Percentiles rank a stretch among this genome's conserved stretches.
These are phyloP conservation scores for Nephila pilipes DNA, from an alignment of 1,140 invertebrate species.

Conservation along the genomic window DNA sequence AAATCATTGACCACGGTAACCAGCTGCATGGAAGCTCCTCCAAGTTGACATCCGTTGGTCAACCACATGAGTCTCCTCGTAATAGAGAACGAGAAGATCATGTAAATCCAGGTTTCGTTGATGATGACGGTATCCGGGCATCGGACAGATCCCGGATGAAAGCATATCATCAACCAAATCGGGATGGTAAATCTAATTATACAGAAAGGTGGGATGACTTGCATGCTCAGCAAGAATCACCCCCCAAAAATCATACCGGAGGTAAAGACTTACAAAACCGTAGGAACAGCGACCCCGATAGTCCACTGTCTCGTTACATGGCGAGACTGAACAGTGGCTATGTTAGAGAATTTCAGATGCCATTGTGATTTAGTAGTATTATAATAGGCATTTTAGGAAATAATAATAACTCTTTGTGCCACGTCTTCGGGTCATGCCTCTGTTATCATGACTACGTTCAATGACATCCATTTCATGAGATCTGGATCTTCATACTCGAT, in stretches of 20 bases:
- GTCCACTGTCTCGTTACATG: conserved; percentile 67
- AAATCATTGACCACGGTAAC: conserved; percentile 51
- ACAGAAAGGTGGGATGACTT: conserved; percentile 58
- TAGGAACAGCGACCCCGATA: conserved; percentile 55
- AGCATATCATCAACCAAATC: conserved; percentile 14
- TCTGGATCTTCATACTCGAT: neutral
- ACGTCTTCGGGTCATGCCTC: conserved; percentile 45
- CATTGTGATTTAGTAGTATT: conserved; percentile 86
- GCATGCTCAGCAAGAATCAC: neutral
- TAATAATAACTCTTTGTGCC: conserved; percentile 31
- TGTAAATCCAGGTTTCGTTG: conserved; percentile 67
- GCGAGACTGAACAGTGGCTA: conserved; percentile 73
- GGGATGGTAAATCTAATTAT: conserved; percentile 12
- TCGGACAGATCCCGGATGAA: conserved; percentile 47
- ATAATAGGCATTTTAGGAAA: conserved; percentile 42
- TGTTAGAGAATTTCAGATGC: conserved; percentile 81
- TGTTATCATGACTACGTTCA: neutral
- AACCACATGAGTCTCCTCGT: conserved; percentile 52
- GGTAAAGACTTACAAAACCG: conserved; percentile 30
- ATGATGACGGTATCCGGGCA: conserved; percentile 49
- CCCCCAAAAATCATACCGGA: neutral
- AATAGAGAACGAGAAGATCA: conserved; percentile 61
- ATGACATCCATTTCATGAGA: conserved; percentile 20
- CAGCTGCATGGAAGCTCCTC: conserved; percentile 48
- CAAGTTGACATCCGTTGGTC: conserved; percentile 63